phyloP scores from a whole-genome alignment of 2,888 invertebrate genomes.

The Sabatieria punctata region DNA sequence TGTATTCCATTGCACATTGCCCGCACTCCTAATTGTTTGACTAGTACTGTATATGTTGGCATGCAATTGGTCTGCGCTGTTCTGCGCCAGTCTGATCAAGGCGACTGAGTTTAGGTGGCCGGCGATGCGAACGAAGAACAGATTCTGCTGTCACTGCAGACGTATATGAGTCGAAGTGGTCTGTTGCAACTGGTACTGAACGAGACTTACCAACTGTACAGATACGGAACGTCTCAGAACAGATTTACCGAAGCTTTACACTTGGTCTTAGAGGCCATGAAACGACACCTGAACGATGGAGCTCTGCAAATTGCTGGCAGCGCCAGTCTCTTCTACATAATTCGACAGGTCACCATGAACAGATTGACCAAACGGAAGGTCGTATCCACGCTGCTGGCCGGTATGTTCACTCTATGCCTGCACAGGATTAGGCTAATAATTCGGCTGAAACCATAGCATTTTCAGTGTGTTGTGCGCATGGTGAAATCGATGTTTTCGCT shows the following conservation, averaged over 20 bases:
- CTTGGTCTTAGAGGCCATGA: constrained; percentile 72
- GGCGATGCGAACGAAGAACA: constrained; percentile 81
- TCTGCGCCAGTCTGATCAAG: constrained; percentile 13
- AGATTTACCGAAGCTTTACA: constrained; percentile 23
- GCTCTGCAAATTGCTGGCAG: constrained; percentile 73
- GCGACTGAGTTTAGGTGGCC: constrained; percentile 57
- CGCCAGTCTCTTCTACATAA: constrained; percentile 78
- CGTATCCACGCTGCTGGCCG: constrained; percentile 20
- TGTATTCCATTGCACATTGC: too few relatives aligned
- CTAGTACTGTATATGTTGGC: too few relatives aligned
- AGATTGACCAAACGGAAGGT: constrained; percentile 22
- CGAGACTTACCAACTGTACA: constrained; percentile 49
- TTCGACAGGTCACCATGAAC: constrained; percentile 20
- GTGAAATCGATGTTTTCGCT: too few relatives aligned
- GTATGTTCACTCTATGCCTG: constrained; percentile 10
- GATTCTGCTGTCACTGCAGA: constrained; percentile 58
- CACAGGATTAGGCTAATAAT: too few relatives aligned
- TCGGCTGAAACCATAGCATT: too few relatives aligned
- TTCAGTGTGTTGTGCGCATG: too few relatives aligned
- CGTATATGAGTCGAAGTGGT: constrained; percentile 65
- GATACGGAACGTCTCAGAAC: constrained; percentile 20
- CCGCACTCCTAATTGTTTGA: too few relatives aligned
- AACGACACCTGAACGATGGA: constrained; percentile 61
- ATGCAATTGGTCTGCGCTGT: not conserved
- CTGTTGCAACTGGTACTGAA: constrained; percentile 67